Evolutionary conservation across 2,888 invertebrate genomes (phyloP), one percentile per base, ranked within the genome.

Genomic region (Cacoxenus indagator): DNA sequence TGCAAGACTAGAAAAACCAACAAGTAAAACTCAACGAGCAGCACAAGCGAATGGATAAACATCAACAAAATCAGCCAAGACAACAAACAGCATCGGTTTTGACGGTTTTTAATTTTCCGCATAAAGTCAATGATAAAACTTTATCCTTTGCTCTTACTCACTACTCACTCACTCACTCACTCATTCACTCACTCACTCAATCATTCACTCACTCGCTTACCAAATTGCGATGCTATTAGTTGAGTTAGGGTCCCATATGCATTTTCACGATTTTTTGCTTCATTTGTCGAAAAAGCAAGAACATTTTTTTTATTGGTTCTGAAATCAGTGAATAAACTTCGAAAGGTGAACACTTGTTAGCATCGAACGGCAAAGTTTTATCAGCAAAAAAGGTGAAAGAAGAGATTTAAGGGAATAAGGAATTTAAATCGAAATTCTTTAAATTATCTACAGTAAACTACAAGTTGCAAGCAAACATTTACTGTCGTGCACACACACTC

Each of bases 51-150:
- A 27, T 5, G 14, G 70, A 73, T 70, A 73, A 69, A 29, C 37
- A 55, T 29, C 64, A 70, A 64, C 64, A 67, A 57, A 66, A 70
- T 65, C 73, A 65, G 55, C 55, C 55, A 55, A 27, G 55, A 26
- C 55, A 55, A 27, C 55, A 19, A 51, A 51, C 17, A 55, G n/a
- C 55, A 14, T 9, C 19, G 55, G 55, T 55, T 55, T 27, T 24
- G 17, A 27, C n/a, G 57, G 29, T 57, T 57, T 57, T 57, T 57
- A 57, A 57, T 57, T 57, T 27, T 29, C 57, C 57, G n/a, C 27
- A 17, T 24, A 57, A 57, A 29, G 17, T 57, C 57, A 27, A 29
- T 29, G n/a, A 27, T 6, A 14, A 57, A 57, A 57, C 57, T 57
- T 57, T 27, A 57, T 57, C 57, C 57, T 57, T 57, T 57, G 27